A percentile compares a stretch with the other conserved stretches of the same genome.
Evolutionary conservation across 2,797 vertebrate species (phyloP).

Genomic region (Crocidura indochinensis): DNA sequence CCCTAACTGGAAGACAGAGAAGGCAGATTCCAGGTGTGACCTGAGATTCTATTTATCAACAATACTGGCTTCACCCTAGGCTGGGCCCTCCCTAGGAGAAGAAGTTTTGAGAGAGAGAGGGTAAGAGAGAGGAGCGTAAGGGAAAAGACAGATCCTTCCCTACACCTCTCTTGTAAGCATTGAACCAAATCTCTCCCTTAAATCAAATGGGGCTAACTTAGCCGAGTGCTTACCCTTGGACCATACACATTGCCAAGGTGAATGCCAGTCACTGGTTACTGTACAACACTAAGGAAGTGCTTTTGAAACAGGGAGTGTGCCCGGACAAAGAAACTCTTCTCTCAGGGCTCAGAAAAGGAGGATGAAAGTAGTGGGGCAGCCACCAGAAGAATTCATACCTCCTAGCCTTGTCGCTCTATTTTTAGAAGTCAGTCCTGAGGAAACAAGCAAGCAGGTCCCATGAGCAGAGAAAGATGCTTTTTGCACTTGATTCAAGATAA

Average conservation of each 20-base stretch:
- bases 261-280: too few species aligned
- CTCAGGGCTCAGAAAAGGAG: constrained; percentile 6
- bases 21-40: not conserved
- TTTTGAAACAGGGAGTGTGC: constrained; percentile 3
- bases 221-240: not conserved
- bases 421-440: constrained; percentile 28
- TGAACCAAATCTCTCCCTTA: constrained; percentile 20
- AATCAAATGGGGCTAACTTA: not conserved
- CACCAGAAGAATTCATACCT: not conserved
- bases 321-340: not conserved
- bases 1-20: constrained; percentile 9
- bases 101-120: not conserved
- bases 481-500: constrained; percentile 4
- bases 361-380: not conserved
- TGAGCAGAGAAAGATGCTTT: constrained; percentile 31
- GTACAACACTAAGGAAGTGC: constrained; percentile 25
- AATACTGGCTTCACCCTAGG: not conserved
- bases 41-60: not conserved
- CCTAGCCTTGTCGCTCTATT: not conserved
- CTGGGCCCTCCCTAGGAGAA: not conserved
- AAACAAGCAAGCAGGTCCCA: constrained; percentile 30
- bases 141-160: not conserved
- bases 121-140: not conserved
- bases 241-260: not conserved
- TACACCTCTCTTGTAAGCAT: constrained; percentile 6